A percentile compares a stretch with the other conserved stretches of the same genome.
phyloP scores from a whole-genome alignment of 1,140 invertebrate species.

The Semibalanus balanoides region DNA sequence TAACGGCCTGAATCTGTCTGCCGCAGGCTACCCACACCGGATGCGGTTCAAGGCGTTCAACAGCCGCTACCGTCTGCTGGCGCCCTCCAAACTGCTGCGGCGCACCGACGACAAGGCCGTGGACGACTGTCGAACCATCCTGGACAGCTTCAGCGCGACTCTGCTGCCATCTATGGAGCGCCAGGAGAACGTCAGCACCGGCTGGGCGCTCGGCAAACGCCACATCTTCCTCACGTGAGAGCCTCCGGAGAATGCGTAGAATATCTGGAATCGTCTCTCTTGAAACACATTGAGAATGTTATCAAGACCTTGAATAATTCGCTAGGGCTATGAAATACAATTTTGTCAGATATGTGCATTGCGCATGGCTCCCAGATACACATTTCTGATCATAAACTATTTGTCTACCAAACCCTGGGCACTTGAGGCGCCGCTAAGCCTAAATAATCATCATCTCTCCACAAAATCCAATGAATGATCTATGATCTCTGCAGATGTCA shows the following conservation, averaged over 20 bases:
- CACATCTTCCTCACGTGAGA: constrained; percentile 66
- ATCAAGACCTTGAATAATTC: too few relatives aligned
- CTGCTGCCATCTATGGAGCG: constrained; percentile 24
- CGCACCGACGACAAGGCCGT: constrained; percentile 62
- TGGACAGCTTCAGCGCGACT: constrained; percentile 42
- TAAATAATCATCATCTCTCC: too few relatives aligned
- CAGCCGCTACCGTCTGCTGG: constrained; percentile 62
- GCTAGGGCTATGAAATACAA: too few relatives aligned
- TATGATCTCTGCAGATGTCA: too few relatives aligned
- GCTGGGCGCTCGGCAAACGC: constrained; percentile 79
- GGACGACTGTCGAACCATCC: constrained; percentile 61
- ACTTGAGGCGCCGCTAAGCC: too few relatives aligned
- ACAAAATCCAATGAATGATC: too few relatives aligned
- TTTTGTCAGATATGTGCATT: too few relatives aligned
- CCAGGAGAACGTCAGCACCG: constrained; percentile 34
- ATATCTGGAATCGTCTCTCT: neutral
- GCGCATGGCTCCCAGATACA: too few relatives aligned
- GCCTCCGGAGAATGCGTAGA: neutral
- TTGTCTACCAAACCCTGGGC: too few relatives aligned
- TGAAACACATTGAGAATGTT: neutral
- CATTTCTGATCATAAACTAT: too few relatives aligned
- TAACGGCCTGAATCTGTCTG: too few relatives aligned
- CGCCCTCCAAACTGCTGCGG: constrained; percentile 54
- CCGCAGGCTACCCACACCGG: constrained; percentile 67
- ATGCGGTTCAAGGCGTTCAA: constrained; percentile 93